Evolutionary conservation across 2,888 invertebrate genomes (phyloP), one percentile per base, ranked within the genome.

Genomic region (Endomychus coccineus): DNA sequence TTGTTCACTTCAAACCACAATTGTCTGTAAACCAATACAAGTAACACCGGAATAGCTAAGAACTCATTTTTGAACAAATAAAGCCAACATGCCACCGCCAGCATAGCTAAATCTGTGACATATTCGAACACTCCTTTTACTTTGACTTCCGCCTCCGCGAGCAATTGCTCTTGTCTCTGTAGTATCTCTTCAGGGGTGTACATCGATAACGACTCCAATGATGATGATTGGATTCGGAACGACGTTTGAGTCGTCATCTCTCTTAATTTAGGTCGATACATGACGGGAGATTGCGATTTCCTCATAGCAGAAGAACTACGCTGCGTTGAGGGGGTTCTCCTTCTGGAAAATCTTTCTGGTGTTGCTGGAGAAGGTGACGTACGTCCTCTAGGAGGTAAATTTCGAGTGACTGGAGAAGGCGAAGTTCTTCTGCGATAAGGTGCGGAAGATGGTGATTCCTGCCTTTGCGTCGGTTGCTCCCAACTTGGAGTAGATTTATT

Each of bases 31-130:
- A 85, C 77, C 62, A 87, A 76, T 2, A 88, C 68, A 23, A 78
- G 70, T 41, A 88, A 71, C 49, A 87, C 77, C 17, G 88, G 88
- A 49, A 88, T 72, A n/a, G 85, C 84, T 29, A 85, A 70, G 45
- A 81, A 71, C 57, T 85, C 84, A 56, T 83, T 83, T 55, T 82
- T 81, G 56, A 86, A 87, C 36, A 86, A 65, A 64, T 86, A 88
- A 19, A 87, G 71, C 77, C 86, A 88, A 60, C 82, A 78, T 14
- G 88, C 87, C 9, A 86, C 75, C 21, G 79, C 47, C 40, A 88
- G 74, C 52, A 88, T 71, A 24, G 81, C 79, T 39, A 85, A 60
- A 60, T 88, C 87, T 1, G 83, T 83, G 14, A 77, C 66, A 56
- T 83, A 86, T 56, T 80, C 81, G 14, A 86, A 68, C 0, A 74